Conservation (phyloP, 64 coral and sea anemone species). For the Catalaphyllia jardinei region DNA sequence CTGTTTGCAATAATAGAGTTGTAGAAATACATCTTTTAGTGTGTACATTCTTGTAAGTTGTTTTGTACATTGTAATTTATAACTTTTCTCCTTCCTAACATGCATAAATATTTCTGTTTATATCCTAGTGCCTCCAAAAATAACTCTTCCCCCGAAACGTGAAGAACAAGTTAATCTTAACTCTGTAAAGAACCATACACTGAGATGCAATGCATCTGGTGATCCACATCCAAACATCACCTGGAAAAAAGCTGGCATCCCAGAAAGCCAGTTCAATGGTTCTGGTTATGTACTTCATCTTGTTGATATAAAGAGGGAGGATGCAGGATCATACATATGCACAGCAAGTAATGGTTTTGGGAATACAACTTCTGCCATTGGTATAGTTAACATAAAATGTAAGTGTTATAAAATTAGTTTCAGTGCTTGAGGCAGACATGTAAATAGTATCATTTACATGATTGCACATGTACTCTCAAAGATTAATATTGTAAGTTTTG, state of each 20-base stretch:
- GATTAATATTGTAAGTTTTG: no score
- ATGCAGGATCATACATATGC: slow-evolving; percentile 26
- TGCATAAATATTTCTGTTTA: neutral
- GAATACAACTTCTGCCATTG: neutral
- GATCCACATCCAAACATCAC: neutral
- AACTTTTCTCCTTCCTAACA: no score
- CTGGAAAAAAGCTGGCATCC: neutral
- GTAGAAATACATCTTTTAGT: no score
- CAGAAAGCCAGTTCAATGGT: neutral
- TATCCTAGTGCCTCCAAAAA: slow-evolving; percentile 3
- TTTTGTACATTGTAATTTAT: no score
- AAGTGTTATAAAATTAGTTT: neutral
- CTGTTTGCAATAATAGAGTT: no score
- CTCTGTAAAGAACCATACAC: neutral
- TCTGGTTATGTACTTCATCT: neutral
- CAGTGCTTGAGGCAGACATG: neutral
- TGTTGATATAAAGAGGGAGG: neutral
- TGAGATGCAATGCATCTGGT: slow-evolving; percentile 20
- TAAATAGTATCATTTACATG: no score
- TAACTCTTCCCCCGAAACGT: neutral
- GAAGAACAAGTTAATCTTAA: neutral
- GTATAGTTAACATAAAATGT: neutral
- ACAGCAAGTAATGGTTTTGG: slow-evolving; percentile 14
- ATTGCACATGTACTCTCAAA: no score
- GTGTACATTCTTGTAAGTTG: no score